Base-by-base conservation (phyloP, 2,888 invertebrate genomes). In the Exocentrus adspersus region DNA sequence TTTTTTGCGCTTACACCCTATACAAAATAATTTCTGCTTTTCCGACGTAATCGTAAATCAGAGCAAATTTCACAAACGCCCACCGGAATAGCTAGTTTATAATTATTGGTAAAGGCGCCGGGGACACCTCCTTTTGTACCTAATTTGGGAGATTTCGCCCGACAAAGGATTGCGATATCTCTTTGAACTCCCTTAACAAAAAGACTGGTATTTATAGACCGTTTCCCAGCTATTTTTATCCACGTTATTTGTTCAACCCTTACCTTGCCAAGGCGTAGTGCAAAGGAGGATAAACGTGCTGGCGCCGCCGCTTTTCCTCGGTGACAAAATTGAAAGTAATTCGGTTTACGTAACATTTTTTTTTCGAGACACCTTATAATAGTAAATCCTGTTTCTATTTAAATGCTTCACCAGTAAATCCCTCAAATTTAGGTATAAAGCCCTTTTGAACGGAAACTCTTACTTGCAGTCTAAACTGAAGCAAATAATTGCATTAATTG, bases 101-200 rank as follows among this genome's bases (percentile, higher is more conserved):
- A 48, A n/a, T 51, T 37, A 51, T 51, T 51, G 17, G n/a, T 12
- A 30, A 30, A 16, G 41, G 30, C 53, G 42, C 32, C 41, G 19
- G 30, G 24, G 12, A 52, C 12, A 10, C 20, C 1, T 14, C 20
- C 14, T 53, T 53, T 42, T 12, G 21, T 10, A 14, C 14, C 30
- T 53, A 53, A 53, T 37, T 41, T 53, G 32, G 12, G 37, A 53
- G 41, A 53, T 53, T 24, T 42, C 16, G 53, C 21, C 14, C 21
- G 20, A 53, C 53, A 53, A 53, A 42, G 42, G 41, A 9, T 12
- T 21, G 5, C 16, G n/a, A 21, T 53, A 41, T 0, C 14, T 37
- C 53, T 53, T 53, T 53, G 41, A 48, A 16, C 37, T 3, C 10
- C 14, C 16, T 2, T 21, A n/a, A 53, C 41, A 53, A 53, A 53